Conservation (phyloP, 2,797 vertebrate species). For the Selene dorsalis region DNA sequence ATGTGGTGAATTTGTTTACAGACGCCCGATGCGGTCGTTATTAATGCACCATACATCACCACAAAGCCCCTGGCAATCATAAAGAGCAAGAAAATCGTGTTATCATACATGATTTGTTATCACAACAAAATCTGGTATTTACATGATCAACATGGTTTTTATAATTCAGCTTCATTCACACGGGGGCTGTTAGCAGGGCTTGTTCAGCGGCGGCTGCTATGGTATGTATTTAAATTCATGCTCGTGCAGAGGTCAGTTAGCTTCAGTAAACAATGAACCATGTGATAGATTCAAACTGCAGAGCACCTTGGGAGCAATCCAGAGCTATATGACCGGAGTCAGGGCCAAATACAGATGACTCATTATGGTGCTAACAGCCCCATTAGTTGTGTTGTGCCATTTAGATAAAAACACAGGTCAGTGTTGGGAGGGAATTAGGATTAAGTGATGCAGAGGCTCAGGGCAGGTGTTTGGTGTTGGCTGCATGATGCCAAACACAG, state of each 20-base stretch:
- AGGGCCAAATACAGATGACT: conserved; percentile 28
- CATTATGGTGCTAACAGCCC: conserved; percentile 12
- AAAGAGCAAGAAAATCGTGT: background rate
- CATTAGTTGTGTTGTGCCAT: conserved; percentile 28
- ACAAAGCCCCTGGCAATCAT: conserved; percentile 20
- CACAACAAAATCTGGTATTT: background rate
- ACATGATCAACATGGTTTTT: background rate
- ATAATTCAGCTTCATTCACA: background rate
- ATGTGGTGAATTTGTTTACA: conserved; percentile 78
- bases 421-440: background rate
- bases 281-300: conserved; percentile 66
- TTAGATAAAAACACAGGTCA: conserved; percentile 14
- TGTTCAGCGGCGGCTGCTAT: background rate
- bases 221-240: background rate
- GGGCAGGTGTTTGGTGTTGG: conserved; percentile 18
- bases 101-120: background rate
- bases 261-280: conserved; percentile 77
- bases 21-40: conserved; percentile 41
- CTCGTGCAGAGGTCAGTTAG: conserved; percentile 44
- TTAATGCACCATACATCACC: conserved; percentile 34
- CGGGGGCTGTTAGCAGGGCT: background rate
- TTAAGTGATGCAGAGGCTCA: background rate
- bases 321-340: conserved; percentile 1
- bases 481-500: background rate
- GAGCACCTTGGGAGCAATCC: conserved; percentile 34